These are phyloP conservation scores for Octodonta nipae DNA, from an alignment of 2,888 invertebrate species.

Conservation along the genomic window DNA sequence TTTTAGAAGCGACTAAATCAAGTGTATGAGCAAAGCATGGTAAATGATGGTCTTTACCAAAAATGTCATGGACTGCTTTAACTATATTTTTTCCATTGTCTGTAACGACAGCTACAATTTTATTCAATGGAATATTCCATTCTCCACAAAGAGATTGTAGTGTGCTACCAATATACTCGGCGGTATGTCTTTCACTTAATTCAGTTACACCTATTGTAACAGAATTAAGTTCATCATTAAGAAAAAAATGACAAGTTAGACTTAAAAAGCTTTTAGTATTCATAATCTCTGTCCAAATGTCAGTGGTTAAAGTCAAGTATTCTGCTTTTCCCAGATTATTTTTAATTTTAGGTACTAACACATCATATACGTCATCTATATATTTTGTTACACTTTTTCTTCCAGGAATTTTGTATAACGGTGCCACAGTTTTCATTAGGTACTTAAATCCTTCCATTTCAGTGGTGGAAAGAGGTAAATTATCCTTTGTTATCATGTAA, in stretches of 20 bases:
- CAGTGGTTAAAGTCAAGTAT: conserved; percentile 14
- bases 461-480: too few relatives aligned
- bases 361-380: too few relatives aligned
- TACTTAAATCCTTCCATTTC: too few relatives aligned
- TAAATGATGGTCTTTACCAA: conserved; percentile 13
- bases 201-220: conserved; percentile 8
- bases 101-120: conserved; percentile 12
- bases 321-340: too few relatives aligned
- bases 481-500: too few relatives aligned
- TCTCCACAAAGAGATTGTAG: background rate
- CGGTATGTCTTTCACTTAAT: conserved; percentile 5
- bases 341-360: too few relatives aligned
- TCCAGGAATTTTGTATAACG: too few relatives aligned
- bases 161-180: conserved; percentile 5
- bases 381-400: too few relatives aligned
- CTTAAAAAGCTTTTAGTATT: conserved; percentile 13
- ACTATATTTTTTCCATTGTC: conserved; percentile 15
- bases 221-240: conserved; percentile 5
- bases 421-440: too few relatives aligned
- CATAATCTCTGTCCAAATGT: conserved; percentile 15
- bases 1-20: conserved; percentile 6
- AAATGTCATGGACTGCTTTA: conserved; percentile 9
- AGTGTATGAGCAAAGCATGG: conserved; percentile 16
- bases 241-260: conserved; percentile 9
- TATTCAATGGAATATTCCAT: conserved; percentile 1